A percentile compares a stretch with the other conserved stretches of the same genome.
These are phyloP conservation scores for Trachurus trachurus DNA, from an alignment of 2,797 vertebrate species.

Conservation along the genomic window DNA sequence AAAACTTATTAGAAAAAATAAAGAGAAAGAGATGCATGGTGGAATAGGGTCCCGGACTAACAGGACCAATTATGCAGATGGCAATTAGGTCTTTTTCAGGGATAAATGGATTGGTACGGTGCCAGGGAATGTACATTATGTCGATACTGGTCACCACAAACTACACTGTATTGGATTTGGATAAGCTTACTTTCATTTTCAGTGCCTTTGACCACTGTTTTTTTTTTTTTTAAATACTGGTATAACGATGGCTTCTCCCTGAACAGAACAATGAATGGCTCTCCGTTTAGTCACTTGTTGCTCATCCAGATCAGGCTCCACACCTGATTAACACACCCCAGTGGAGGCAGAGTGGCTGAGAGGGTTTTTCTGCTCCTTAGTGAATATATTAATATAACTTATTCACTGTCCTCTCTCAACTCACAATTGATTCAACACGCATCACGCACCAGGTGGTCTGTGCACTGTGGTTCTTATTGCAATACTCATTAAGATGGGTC, in stretches of 20 bases:
- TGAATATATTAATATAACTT: background rate
- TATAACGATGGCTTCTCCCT: background rate
- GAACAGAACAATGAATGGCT: background rate
- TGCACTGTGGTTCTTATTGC: background rate
- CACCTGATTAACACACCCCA: background rate
- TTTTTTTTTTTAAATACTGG: background rate
- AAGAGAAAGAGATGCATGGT: background rate
- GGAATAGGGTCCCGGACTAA: slow-evolving; percentile 6
- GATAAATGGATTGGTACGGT: slow-evolving; percentile 50
- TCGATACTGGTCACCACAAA: slow-evolving; percentile 15
- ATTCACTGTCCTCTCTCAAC: background rate
- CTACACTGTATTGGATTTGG: background rate
- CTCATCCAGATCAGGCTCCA: background rate
- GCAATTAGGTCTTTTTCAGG: slow-evolving; percentile 46
- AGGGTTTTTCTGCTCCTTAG: background rate
- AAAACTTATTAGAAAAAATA: background rate
- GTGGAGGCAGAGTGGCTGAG: background rate
- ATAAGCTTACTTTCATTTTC: background rate
- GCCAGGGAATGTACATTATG: slow-evolving; percentile 30
- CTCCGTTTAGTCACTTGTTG: background rate
- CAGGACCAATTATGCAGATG: slow-evolving; percentile 3
- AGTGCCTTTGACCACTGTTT: background rate
- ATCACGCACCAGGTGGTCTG: background rate
- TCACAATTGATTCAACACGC: background rate
- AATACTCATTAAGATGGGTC: background rate